These are phyloP conservation scores for Achroia grisella DNA, from an alignment of 1,140 invertebrate species.

Conservation along the genomic window DNA sequence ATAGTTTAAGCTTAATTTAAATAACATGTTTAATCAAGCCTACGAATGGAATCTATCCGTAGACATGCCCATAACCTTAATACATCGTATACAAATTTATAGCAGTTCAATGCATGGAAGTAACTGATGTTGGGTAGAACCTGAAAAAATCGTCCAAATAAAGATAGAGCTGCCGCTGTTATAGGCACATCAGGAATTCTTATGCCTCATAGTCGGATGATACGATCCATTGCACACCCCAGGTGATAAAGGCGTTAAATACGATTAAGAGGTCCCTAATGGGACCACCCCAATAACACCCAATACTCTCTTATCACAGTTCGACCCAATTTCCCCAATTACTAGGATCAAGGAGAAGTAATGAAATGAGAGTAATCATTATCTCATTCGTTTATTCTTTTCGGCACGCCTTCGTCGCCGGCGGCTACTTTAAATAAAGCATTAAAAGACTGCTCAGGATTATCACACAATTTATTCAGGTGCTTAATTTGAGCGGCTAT, in stretches of 20 bases:
- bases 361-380: constrained; percentile 72
- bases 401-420: constrained; percentile 36
- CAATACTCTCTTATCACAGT: constrained; percentile 54
- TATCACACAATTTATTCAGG: constrained; percentile 73
- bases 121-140: constrained; percentile 12
- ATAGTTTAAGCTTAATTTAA: too few relatives aligned
- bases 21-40: too few relatives aligned
- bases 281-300: constrained; percentile 41
- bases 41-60: too few relatives aligned
- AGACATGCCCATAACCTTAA: too few relatives aligned
- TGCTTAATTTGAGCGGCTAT: constrained; percentile 68
- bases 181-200: constrained; percentile 7
- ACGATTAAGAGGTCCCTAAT: constrained; percentile 56
- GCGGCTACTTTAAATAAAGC: constrained; percentile 54
- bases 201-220: constrained; percentile 29
- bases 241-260: constrained; percentile 61
- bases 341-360: constrained; percentile 64
- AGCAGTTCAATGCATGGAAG: too few relatives aligned
- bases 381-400: constrained; percentile 60
- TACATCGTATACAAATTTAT: too few relatives aligned
- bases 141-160: constrained; percentile 4
- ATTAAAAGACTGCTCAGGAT: constrained; percentile 66
- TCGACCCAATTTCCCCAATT: constrained; percentile 66
- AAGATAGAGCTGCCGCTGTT: too few relatives aligned
- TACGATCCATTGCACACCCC: constrained; percentile 50